These are phyloP conservation scores for Lepilemur ruficaudatus DNA, from an alignment of 2,797 vertebrate species.

Conservation along the genomic window DNA sequence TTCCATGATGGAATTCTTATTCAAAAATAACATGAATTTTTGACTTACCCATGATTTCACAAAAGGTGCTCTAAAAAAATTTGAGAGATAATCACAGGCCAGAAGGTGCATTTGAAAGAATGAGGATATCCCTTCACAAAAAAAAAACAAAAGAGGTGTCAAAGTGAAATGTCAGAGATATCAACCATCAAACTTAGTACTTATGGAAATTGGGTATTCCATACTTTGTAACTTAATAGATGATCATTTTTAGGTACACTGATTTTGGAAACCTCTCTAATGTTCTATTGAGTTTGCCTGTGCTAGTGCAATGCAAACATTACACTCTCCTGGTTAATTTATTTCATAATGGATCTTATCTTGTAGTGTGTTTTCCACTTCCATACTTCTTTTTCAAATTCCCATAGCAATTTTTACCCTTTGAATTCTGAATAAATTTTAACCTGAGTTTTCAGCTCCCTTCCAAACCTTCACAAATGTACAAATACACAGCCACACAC, in stretches of 20 bases:
- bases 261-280: neutral
- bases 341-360: neutral
- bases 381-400: neutral
- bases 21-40: no score
- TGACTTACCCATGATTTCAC: no score
- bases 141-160: no score
- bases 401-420: neutral
- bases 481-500: neutral
- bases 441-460: neutral
- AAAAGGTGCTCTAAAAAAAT: no score
- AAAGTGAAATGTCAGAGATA: no score
- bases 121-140: no score
- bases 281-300: neutral
- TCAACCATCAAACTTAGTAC: no score
- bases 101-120: no score
- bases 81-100: no score
- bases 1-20: no score
- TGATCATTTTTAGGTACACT: neutral
- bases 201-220: no score
- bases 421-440: neutral
- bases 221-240: neutral
- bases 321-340: neutral
- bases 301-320: neutral
- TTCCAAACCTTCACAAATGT: neutral
- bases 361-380: neutral